Evolutionary conservation across 30 jellyfish, hydroid and myxozoan genomes (phyloP), one percentile per base, ranked within the genome.

Genomic region (Turritopsis dohrnii): DNA sequence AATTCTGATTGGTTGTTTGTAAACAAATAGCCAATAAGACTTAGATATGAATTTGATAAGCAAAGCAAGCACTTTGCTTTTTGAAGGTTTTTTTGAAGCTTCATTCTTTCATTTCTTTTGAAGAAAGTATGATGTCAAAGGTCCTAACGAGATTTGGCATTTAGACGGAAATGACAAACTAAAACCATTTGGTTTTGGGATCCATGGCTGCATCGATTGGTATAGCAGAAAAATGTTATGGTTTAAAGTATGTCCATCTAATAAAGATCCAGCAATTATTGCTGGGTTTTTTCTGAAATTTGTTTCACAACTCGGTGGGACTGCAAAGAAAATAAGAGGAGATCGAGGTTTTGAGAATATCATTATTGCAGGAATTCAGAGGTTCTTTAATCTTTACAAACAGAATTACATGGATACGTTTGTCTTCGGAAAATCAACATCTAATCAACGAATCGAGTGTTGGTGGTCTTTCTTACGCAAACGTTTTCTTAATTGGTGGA

Each of bases 81-180:
- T n/a, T n/a, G n/a, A n/a, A n/a, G n/a, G n/a, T n/a, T n/a, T n/a
- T n/a, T n/a, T n/a, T n/a, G n/a, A n/a, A n/a, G n/a, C n/a, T n/a
- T n/a, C n/a, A n/a, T n/a, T n/a, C n/a, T n/a, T n/a, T n/a, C n/a
- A n/a, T n/a, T n/a, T n/a, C n/a, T n/a, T n/a, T n/a, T n/a, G 94
- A 71, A 79, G 94, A 53, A 21, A 13, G 71, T 86, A 86, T 54
- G 9, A 28, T 76, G 76, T 22, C 31, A 27, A 27, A 27, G 88
- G 94, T 17, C 94, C 94, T 26, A 86, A 86, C 80, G 71, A 23
- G 53, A 31, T 52, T 25, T 86, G 88, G 94, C 90, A 83, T 52
- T 24, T 4, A 1, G 90, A 83, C 28, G 90, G 90, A 26, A 69
- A 82, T 69, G 77, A 69, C 8, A 69, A 69, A 69, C 7, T 69